A percentile compares a stretch with the other conserved stretches of the same genome.
These are phyloP conservation scores for Meandrina meandrites DNA, from an alignment of 92 coral and sea anemone species.

Conservation along the genomic window DNA sequence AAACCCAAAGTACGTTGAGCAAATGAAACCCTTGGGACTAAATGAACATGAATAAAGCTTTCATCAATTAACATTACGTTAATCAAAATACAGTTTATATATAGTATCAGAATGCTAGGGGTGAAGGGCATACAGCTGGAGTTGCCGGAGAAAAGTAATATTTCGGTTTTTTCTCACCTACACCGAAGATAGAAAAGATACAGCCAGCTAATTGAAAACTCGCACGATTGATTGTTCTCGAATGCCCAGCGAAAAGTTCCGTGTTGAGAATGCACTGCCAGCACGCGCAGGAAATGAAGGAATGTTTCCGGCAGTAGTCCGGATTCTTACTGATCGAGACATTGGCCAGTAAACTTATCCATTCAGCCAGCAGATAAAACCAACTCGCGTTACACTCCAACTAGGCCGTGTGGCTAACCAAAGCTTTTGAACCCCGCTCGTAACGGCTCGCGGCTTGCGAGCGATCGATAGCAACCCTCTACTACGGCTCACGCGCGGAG, in stretches of 20 bases:
- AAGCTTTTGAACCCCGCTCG: constrained; percentile 17
- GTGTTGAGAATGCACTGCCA: constrained; percentile 80
- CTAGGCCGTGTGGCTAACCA: constrained; percentile 41
- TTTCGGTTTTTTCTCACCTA: constrained; percentile 22
- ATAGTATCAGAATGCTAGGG: constrained; percentile 68
- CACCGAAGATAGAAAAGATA: neutral
- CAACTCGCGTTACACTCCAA: constrained; percentile 56
- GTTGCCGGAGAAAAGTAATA: constrained; percentile 7
- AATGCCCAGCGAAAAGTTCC: constrained; percentile 66
- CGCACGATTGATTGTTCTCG: constrained; percentile 24
- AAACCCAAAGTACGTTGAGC: constrained; percentile 49
- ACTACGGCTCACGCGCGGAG: constrained; percentile 37
- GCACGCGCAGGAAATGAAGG: constrained; percentile 92
- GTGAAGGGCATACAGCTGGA: constrained; percentile 41
- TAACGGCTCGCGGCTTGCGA: constrained; percentile 26
- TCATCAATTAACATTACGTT: constrained; percentile 93
- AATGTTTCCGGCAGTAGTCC: constrained; percentile 79
- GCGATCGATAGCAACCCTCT: constrained; percentile 30
- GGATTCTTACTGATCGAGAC: constrained; percentile 78
- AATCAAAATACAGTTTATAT: constrained; percentile 90
- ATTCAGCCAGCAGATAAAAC: constrained; percentile 49
- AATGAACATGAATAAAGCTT: constrained; percentile 83
- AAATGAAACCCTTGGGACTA: constrained; percentile 58
- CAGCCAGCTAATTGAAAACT: constrained; percentile 5
- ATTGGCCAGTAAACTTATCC: constrained; percentile 79